These are phyloP conservation scores for Protobothrops mucrosquamatus DNA, from an alignment of 2,113 vertebrate species.

Conservation along the genomic window DNA sequence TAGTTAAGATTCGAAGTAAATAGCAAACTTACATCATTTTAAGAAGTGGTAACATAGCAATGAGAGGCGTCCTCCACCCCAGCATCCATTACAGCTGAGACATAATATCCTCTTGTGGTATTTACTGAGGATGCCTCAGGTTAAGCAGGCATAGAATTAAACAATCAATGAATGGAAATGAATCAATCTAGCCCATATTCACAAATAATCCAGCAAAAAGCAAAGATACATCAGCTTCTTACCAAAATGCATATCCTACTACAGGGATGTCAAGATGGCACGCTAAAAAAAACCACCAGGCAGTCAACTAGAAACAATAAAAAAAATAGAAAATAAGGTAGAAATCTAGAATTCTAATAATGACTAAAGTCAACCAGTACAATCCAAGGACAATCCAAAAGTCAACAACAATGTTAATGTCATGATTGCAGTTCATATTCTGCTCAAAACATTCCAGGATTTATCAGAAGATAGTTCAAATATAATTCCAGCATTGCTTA, in stretches of 20 bases:
- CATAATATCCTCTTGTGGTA: conserved; percentile 41
- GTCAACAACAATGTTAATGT: background rate
- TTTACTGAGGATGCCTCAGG: conserved; percentile 34
- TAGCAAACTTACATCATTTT: conserved; percentile 14
- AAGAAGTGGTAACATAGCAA: background rate
- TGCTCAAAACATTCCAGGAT: background rate
- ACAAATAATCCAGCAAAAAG: background rate
- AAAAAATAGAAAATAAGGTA: background rate
- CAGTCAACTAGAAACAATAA: background rate
- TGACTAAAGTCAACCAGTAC: background rate
- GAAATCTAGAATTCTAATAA: background rate
- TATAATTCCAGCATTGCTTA: background rate
- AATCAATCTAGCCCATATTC: too few relatives aligned
- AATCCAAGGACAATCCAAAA: background rate
- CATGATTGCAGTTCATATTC: background rate
- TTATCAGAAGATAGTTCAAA: background rate
- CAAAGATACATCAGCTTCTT: background rate
- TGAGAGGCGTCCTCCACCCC: background rate
- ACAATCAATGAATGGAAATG: background rate
- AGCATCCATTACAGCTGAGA: conserved; percentile 15
- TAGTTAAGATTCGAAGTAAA: background rate
- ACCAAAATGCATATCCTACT: background rate
- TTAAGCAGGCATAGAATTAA: background rate
- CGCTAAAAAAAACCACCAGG: background rate
- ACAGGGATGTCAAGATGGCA: background rate